Base-by-base conservation (phyloP, 2,797 vertebrate species). In the Chrosomus eos region DNA sequence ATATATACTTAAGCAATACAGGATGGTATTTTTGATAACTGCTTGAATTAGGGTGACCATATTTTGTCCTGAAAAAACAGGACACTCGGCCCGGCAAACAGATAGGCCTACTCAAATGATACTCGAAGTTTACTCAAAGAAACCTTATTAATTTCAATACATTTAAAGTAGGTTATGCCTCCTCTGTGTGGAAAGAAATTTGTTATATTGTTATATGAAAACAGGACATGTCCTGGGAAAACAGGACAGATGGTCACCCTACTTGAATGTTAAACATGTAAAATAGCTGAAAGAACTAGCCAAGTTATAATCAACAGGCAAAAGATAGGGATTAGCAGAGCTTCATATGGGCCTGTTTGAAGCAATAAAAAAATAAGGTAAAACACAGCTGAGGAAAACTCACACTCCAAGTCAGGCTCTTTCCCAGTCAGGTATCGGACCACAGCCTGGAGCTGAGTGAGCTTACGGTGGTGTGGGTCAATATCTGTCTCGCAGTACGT, bases 401-500 rank as follows among this genome's bases (percentile, higher is more conserved):
- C 88, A 99, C 98, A 99, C 91, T 98, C 95, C 51, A 99, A 94
- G 86, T 97, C 97, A 0, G 97, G 93, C 70, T 99, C 98, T 90
- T 96, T 93, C 38, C 96, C 95, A 0, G 93, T 94, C 90, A 99
- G 95, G 92, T 97, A 99, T 72, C 94, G 96, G 71, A 96, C 91
- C 82, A 96, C 93, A 5, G 97, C 97, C 82, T 99, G 94, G 83
- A 97, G 92, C 93, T 99, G 98, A 48, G 93, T 93, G 89, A 96
- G 97, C 82, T 97, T 99, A 4, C 97, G 88, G 88, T 98, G 98
- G 33, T 92, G 95, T 0, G 97, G 97, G 92, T 99, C 97, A 0
- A 97, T 97, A 92, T 99, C 98, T 0, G 97, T 97, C 94, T 98
- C 93, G 90, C 98, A 99, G 91, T 99, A 99, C 53, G 96, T 98